These are phyloP conservation scores for Rhineura floridana DNA, from an alignment of 2,113 vertebrate genomes.

Conservation along the genomic window DNA sequence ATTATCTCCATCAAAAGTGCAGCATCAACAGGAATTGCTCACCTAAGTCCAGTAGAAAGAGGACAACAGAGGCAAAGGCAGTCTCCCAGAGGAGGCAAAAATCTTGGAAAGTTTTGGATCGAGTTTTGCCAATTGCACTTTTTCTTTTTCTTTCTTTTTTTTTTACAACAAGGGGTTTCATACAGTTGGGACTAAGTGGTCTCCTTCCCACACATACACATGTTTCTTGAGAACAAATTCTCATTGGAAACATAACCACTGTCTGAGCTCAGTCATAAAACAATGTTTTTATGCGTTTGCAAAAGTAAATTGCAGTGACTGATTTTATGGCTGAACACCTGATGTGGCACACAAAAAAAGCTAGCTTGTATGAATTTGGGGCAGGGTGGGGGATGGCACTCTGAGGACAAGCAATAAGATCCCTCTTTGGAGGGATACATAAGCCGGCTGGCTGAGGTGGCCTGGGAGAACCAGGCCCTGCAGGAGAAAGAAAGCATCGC, in stretches of 20 bases:
- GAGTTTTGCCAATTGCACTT: not conserved
- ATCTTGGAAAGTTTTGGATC: not conserved
- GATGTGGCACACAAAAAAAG: conserved; percentile 20
- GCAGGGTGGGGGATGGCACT: not conserved
- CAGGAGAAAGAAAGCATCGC: no score
- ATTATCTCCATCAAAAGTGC: conserved; percentile 32
- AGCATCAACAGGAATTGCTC: not conserved
- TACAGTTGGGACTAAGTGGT: not conserved
- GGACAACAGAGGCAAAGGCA: not conserved
- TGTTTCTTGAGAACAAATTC: not conserved
- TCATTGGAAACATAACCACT: conserved; percentile 18
- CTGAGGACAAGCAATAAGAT: conserved; percentile 26
- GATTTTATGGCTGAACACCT: conserved; percentile 37
- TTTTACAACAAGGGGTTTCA: no score
- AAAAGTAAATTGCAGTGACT: conserved; percentile 41
- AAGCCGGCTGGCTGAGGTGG: no score
- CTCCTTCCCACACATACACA: not conserved
- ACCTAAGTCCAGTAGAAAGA: not conserved
- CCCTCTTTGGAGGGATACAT: no score
- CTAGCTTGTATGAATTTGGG: conserved; percentile 36
- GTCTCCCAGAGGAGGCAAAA: not conserved
- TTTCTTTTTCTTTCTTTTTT: not conserved
- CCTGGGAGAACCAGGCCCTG: no score
- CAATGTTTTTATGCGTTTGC: conserved; percentile 14
- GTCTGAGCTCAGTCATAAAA: conserved; percentile 20